Evolutionary conservation across 2,888 invertebrate species (phyloP), one percentile per base, ranked within the genome.

Genomic region (Drosophila kokeensis): DNA sequence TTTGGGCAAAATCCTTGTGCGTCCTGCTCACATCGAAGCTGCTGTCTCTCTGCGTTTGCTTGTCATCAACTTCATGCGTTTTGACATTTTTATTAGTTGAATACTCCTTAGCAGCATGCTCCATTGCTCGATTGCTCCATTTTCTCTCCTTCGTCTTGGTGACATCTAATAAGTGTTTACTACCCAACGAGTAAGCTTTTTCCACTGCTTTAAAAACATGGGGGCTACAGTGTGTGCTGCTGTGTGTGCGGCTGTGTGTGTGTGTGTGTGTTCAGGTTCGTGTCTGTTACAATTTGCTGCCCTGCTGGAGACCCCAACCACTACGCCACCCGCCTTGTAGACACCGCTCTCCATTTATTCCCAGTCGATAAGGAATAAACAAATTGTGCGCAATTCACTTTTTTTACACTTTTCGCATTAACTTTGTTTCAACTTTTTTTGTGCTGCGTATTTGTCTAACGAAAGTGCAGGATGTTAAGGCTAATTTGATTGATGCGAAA

Each of bases 21-120:
- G 36, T 64, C 53, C 55, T 72, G 40, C 54, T 71, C 45, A 45
- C 45, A 45, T 27, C 30, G 61, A 27, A 57, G 50, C 63, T 62
- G 79, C 76, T 78, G 75, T 87, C 83, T 76, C 81, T 90, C 60
- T 79, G 63, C 74, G 73, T 90, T 90, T 89, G 75, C 89, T 90
- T 87, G 87, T 91, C 91, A 86, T 87, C 89, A 89, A 83, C 87
- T 85, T 87, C 90, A 87, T 87, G 89, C 84, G 83, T 91, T 91
- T 91, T 91, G 87, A 87, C 87, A 86, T 91, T 87, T 87, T 87
- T 87, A 87, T 87, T 87, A 87, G 87, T 87, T 78, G 91, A 91
- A 87, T 87, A 87, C 89, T 87, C 91, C 87, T 79, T 49, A 83
- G 75, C 79, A 90, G 91, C 90, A 91, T 90, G 87, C 91, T 86